phyloP scores from a whole-genome alignment of 92 coral and sea anemone genomes.

The Heliopora coerulea region DNA sequence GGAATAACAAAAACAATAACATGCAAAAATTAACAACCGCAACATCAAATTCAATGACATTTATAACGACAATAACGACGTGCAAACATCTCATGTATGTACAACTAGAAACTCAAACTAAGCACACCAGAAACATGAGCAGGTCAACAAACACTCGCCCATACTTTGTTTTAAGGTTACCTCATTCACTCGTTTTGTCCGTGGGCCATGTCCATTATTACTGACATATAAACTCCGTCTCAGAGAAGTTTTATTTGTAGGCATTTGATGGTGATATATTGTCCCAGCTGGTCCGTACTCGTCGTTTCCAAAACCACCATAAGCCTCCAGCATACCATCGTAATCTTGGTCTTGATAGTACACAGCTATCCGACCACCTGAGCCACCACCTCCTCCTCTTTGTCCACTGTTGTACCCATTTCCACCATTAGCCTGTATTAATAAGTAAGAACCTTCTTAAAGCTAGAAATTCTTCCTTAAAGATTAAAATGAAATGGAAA shows the following conservation, averaged over 20 bases:
- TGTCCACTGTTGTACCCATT: constrained; percentile 57
- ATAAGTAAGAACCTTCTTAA: no score
- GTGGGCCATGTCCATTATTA: constrained; percentile 77
- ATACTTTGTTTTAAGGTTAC: constrained; percentile 34
- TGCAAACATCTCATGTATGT: no score
- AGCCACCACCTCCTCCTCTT: constrained; percentile 92
- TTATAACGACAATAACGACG: no score
- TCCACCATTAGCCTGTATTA: constrained; percentile 87
- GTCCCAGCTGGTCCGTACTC: constrained; percentile 98
- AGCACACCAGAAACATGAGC: no score
- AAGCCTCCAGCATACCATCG: constrained; percentile 81
- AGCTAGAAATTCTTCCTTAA: no score
- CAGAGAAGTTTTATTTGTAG: constrained; percentile 28
- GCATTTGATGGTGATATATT: constrained; percentile 70
- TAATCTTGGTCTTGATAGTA: constrained; percentile 68
- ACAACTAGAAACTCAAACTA: no score
- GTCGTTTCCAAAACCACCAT: constrained; percentile 79
- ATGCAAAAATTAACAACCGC: no score
- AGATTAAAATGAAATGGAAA: no score
- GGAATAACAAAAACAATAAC: no score
- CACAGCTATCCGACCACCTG: constrained; percentile 94
- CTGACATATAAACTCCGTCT: constrained; percentile 70
- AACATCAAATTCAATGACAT: no score
- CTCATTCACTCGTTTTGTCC: constrained; percentile 73
- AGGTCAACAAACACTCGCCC: no score